Base-by-base conservation (phyloP, 2,797 vertebrate species). In the Onychomys arenicola region DNA sequence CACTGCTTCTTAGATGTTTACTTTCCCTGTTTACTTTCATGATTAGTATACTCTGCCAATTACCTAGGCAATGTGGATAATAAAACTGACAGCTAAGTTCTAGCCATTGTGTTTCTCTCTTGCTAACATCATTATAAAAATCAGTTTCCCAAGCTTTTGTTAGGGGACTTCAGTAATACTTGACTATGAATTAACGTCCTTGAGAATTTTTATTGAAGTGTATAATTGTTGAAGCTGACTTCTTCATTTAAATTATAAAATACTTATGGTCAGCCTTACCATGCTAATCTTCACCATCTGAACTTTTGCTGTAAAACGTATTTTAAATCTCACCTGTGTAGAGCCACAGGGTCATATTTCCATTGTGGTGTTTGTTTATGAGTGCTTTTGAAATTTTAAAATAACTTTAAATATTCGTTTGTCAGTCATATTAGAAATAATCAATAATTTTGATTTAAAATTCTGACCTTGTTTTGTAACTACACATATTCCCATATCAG, bases 391-490 rank as follows among this genome's bases (percentile, higher is more conserved):
- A 63, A 65, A 65, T 84, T 46, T 84, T 65, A 46, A 65, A 84
- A 86, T 94, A 94, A 78, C 32, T 93, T 95, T 82, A 76, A 65
- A 23, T 23, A 23, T 85, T 80, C 29, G 59, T 78, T 88, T 94
- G 23, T 65, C 43, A 75, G 29, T 86, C 91, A 76, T 40, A 10
- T 87, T 90, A 92, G 32, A 90, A 82, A 73, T 86, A 90, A 46
- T 81, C 34, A 73, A 2, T 93, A 91, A 82, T 95, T 96, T 92
- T 94, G n/a, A 65, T 91, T 52, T 32, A 95, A 46, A 94, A 19
- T 85, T 17, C 67, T 91, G 32, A 65, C 34, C 82, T 96, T 88
- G 32, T 83, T 55, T 88, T 88, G 34, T 12, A 86, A 13, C 59
- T 93, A 52, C 61, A 55, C 57, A n/a, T 65, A 80, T 90, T 93